Conservation (phyloP, 2,797 vertebrate genomes). For the Gastrophryne carolinensis region DNA sequence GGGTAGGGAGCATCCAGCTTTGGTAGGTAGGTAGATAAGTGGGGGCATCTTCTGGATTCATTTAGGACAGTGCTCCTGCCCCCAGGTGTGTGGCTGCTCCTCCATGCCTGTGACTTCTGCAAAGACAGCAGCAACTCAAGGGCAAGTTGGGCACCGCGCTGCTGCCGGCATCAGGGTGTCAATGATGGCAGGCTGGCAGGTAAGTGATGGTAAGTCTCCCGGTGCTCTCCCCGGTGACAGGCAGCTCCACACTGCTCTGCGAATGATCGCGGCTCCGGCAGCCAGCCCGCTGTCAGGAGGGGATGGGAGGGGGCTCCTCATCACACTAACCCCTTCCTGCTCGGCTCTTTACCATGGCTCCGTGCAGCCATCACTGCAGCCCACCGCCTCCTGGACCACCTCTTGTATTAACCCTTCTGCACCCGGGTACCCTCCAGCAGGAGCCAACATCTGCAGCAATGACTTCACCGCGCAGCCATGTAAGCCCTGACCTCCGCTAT, state of each 20-base stretch:
- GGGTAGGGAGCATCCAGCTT: no score
- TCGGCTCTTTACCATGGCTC: neutral
- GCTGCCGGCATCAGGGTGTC: no score
- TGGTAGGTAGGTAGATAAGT: no score
- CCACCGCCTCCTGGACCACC: no score
- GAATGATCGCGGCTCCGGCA: slow-evolving; percentile 28
- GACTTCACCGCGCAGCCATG: no score
- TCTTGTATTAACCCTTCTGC: no score
- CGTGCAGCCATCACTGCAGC: neutral
- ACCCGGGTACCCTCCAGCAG: no score
- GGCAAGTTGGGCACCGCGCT: neutral
- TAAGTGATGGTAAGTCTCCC: slow-evolving; percentile 26
- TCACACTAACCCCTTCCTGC: slow-evolving; percentile 31
- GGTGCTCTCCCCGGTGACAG: slow-evolving; percentile 59
- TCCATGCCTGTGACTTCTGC: neutral
- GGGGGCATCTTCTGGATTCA: no score
- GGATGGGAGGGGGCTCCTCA: slow-evolving; percentile 37
- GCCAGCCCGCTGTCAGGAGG: slow-evolving; percentile 20
- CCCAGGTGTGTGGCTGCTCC: neutral
- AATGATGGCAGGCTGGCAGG: no score
- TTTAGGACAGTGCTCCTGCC: neutral
- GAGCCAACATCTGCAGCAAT: no score
- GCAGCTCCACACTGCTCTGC: slow-evolving; percentile 45
- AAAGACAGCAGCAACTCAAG: neutral
- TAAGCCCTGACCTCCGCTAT: no score